phyloP scores from a whole-genome alignment of 35 echinoderm and acorn worm genomes.

The Acanthaster planci region DNA sequence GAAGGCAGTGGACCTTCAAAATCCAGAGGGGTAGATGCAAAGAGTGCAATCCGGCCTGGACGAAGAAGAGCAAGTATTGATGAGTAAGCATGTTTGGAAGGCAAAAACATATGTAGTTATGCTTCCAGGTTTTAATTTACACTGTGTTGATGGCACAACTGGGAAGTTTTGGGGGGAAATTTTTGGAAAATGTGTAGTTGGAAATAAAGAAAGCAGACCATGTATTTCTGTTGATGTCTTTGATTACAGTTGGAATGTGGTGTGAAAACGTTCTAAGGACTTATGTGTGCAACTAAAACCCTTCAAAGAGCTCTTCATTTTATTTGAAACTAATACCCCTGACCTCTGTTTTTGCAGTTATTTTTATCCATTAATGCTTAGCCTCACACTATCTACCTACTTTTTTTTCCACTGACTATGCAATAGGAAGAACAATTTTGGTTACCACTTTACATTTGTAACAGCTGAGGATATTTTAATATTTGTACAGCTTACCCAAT shows the following conservation, averaged over 20 bases:
- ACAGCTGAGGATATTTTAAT: too few relatives aligned
- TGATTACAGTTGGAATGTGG: not conserved
- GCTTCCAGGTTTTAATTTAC: not conserved
- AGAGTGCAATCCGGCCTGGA: not conserved
- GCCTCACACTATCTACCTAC: not conserved
- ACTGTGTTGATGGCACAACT: too few relatives aligned
- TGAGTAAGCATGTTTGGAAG: conserved; percentile 15
- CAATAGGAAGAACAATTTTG: not conserved
- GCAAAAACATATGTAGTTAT: not conserved
- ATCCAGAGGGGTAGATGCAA: conserved; percentile 1
- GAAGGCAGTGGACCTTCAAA: not conserved
- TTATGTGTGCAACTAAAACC: too few relatives aligned
- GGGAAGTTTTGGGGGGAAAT: not conserved
- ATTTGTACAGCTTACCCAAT: conserved; percentile 40
- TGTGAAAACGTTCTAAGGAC: too few relatives aligned
- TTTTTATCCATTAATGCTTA: not conserved
- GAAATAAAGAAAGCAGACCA: too few relatives aligned
- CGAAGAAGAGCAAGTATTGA: conserved; percentile 39
- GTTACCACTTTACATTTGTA: not conserved
- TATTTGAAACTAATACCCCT: not conserved
- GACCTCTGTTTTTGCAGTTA: not conserved
- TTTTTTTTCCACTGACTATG: not conserved
- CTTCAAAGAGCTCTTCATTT: not conserved
- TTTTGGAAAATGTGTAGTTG: not conserved
- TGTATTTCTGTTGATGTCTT: not conserved